Base-by-base conservation (phyloP, 2,113 vertebrate genomes). In the Epinephelus fuscoguttatus region DNA sequence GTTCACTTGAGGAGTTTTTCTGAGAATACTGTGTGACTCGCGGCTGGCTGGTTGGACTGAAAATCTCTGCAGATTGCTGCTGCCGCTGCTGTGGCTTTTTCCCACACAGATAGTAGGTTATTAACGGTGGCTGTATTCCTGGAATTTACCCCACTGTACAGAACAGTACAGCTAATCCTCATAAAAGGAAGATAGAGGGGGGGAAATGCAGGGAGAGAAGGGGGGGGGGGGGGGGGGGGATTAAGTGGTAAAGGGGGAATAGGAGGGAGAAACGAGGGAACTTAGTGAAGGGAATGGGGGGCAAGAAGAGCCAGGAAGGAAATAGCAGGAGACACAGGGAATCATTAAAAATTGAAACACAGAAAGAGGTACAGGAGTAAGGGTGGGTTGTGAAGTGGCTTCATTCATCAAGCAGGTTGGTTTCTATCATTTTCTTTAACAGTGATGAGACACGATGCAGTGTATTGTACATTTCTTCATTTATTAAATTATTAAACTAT, bases 81-180 rank as follows among this genome's bases (percentile, higher is more conserved):
- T 37, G 33, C 10, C 33, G 60, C 71, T 67, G 27, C 68, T 4
- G 62, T 27, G 66, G 64, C 47, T 49, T 87, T 90, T 80, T 88
- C 88, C 83, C 89, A 93, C 90, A 87, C 78, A 79, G 88, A 89
- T 70, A 90, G 78, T 69, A 62, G 53, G 83, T 90, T 90, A 91
- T 90, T 91, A 88, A 90, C 50, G 52, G 50, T 88, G 83, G 68
- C 23, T n/a, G 66, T 89, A 72, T 91, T 91, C 84, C 88, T 75
- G 93, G 92, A 93, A 93, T 91, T 77, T 25, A 66, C n/a, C 59
- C 62, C 84, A 85, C 72, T 75, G 72, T 79, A 79, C 74, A 18
- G 75, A 83, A 79, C 68, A n/a, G 84, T n/a, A 75, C 85, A 89
- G 86, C 71, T 93, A 94, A 93, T 93, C 91, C 91, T 78, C 74